Conservation (phyloP, 2,797 vertebrate species). For the Coregonus suidteri region DNA sequence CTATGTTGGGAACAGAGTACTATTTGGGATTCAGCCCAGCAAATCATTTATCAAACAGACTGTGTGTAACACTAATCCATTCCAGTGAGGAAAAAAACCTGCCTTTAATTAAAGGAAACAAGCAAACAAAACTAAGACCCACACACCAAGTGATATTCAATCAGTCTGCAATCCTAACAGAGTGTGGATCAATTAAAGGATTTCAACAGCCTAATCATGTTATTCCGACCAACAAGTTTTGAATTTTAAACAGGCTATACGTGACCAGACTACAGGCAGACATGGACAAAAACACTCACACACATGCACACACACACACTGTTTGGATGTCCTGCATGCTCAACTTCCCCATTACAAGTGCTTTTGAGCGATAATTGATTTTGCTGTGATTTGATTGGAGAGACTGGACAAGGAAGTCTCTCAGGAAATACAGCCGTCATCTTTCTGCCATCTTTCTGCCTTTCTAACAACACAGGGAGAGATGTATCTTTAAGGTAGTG, state of each 20-base stretch:
- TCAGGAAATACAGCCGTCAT: slow-evolving; percentile 64
- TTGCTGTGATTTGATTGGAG: slow-evolving; percentile 56
- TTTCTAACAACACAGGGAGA: slow-evolving; percentile 49
- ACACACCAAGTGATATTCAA: slow-evolving; percentile 66
- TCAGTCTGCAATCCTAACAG: slow-evolving; percentile 67
- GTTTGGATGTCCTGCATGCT: neutral
- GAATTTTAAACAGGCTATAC: neutral
- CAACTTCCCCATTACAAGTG: slow-evolving; percentile 52
- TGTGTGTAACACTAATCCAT: slow-evolving; percentile 47
- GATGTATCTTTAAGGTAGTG: neutral
- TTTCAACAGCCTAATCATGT: slow-evolving; percentile 53
- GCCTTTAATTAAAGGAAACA: slow-evolving; percentile 66
- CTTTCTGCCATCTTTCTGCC: slow-evolving; percentile 49
- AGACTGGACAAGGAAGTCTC: slow-evolving; percentile 55
- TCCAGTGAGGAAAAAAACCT: slow-evolving; percentile 41
- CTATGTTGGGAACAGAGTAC: neutral
- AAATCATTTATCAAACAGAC: slow-evolving; percentile 58
- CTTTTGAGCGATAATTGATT: slow-evolving; percentile 47
- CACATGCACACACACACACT: no score
- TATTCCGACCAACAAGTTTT: slow-evolving; percentile 41
- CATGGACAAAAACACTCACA: neutral
- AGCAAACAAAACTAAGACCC: slow-evolving; percentile 65
- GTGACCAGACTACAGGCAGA: neutral
- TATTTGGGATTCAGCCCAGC: neutral
- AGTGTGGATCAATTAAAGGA: slow-evolving; percentile 70